Conservation (phyloP, 2,888 invertebrate genomes). For the Atrina japonica region DNA sequence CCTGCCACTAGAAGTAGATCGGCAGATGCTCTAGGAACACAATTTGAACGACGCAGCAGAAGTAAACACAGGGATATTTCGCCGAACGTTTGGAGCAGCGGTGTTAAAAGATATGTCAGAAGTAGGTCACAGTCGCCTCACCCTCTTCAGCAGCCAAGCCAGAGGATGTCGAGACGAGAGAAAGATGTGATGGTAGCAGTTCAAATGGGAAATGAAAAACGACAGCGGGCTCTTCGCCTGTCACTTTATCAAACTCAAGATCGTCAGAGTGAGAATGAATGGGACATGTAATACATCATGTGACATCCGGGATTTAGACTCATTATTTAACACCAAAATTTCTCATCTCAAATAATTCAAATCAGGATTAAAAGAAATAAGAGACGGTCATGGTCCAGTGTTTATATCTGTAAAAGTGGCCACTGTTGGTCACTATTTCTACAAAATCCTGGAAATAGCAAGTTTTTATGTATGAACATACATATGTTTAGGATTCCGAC, state of each 20-base stretch:
- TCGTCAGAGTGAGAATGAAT: conserved; percentile 57
- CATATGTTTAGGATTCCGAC: too few species aligned
- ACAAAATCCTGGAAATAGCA: too few species aligned
- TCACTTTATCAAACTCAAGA: conserved; percentile 66
- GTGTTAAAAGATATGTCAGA: conserved; percentile 54
- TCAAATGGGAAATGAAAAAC: conserved; percentile 66
- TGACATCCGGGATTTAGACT: too few species aligned
- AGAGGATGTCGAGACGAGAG: conserved; percentile 47
- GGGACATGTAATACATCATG: conserved; percentile 56
- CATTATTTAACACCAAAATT: too few species aligned
- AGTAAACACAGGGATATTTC: conserved; percentile 27
- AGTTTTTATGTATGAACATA: too few species aligned
- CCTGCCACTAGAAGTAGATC: conserved; percentile 18
- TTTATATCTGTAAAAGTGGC: too few species aligned
- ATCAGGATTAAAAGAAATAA: too few species aligned
- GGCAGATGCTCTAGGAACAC: conserved; percentile 16
- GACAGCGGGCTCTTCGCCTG: conserved; percentile 62
- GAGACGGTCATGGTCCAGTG: too few species aligned
- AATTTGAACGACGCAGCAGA: conserved; percentile 37
- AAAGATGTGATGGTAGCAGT: conserved; percentile 65
- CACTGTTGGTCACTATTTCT: too few species aligned
- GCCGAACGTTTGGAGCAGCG: conserved; percentile 32
- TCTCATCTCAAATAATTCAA: too few species aligned
- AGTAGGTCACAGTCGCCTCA: conserved; percentile 61
- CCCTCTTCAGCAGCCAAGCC: conserved; percentile 4